Percentiles rank a stretch among this genome's conserved stretches.
Conservation (phyloP, 2,888 invertebrate genomes). For the Nomada ruficornis region DNA sequence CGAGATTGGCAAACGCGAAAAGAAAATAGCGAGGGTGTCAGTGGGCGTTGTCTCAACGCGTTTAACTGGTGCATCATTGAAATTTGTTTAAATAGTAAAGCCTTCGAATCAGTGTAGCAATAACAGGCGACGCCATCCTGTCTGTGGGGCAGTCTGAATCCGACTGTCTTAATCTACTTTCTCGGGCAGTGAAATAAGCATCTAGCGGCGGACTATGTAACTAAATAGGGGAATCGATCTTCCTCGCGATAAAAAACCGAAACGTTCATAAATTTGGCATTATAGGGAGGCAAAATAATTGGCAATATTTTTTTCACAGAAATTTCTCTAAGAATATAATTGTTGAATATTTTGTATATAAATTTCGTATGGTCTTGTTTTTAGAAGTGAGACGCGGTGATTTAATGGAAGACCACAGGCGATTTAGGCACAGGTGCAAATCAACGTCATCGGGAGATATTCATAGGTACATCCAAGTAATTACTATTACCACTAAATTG, state of each 20-base stretch:
- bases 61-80: not conserved
- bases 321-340: not conserved
- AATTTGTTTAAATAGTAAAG: no score
- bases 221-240: not conserved
- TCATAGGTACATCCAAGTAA: constrained; percentile 33
- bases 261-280: not conserved
- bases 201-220: no score
- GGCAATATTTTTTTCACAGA: not conserved
- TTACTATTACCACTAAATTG: no score
- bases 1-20: constrained; percentile 7
- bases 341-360: not conserved
- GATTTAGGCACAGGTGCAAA: constrained; percentile 35
- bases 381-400: constrained; percentile 45
- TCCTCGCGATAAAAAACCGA: not conserved
- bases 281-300: no score
- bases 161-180: not conserved
- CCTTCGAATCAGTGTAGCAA: no score
- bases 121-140: no score
- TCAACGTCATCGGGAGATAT: constrained; percentile 18
- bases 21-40: constrained; percentile 41
- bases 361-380: not conserved
- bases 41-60: constrained; percentile 32
- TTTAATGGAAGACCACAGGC: constrained; percentile 42
- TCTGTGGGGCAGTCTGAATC: no score
- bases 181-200: not conserved